Evolutionary conservation across 2,797 vertebrate species (phyloP), one percentile per base, ranked within the genome.

Genomic region (Squalus acanthias): DNA sequence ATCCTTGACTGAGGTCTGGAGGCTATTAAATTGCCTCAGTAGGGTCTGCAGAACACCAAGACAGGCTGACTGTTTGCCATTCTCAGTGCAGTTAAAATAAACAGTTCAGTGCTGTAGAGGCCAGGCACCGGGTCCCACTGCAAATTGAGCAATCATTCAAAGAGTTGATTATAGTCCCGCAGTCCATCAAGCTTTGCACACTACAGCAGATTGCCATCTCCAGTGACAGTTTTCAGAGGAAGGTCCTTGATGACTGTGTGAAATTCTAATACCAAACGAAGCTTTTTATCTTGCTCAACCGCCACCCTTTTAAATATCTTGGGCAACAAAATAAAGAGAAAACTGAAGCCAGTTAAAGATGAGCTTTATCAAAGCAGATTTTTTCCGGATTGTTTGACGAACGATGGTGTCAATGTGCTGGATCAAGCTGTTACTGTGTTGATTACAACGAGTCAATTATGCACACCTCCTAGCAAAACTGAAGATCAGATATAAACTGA

Each of bases 21-120:
- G 97, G 97, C 96, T 98, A 98, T 98, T 97, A 97, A 97, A 97
- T 98, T 98, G 97, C 98, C 97, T 97, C 65, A 97, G 97, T 96
- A 96, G 97, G 97, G 97, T 97, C 97, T 97, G 97, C 97, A 98
- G 97, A 97, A 97, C 98, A 98, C 97, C 97, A 96, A 97, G 97
- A 98, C 98, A 98, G 94, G 98, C 98, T 98, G 98, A 97, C 97
- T 98, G 98, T 98, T 98, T 96, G 98, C 97, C 97, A 96, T 97
- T 97, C 97, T 96, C 97, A 96, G 97, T 65, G 96, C 97, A 97
- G 97, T 98, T 98, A 98, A 98, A 98, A 98, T 98, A 98, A 98
- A 98, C 98, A 98, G 97, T 97, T 97, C 97, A 46, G 95, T 60
- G 65, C 94, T 65, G 50, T 3, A n/a, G 96, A 97, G 97, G 97